phyloP scores from a whole-genome alignment of 2,113 vertebrate species.

The Andinoacara biseriatus region DNA sequence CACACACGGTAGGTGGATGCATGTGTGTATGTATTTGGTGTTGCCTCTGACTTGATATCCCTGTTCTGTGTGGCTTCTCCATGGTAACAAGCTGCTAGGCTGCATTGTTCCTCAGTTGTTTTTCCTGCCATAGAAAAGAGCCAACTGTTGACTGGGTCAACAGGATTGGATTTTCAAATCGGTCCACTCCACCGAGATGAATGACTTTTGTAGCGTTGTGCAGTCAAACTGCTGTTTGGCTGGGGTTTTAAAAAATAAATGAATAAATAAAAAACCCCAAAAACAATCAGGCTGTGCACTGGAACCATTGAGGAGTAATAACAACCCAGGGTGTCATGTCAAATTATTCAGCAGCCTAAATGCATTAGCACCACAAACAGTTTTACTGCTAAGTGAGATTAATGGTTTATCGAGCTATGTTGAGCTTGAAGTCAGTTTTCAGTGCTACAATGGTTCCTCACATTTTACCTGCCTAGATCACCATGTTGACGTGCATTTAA shows the following conservation, averaged over 20 bases:
- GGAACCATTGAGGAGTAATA: not conserved
- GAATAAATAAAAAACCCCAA: too few species aligned
- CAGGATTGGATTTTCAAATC: not conserved
- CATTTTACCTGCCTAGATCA: too few species aligned
- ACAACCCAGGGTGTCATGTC: not conserved
- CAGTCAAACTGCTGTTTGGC: not conserved
- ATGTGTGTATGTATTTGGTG: not conserved
- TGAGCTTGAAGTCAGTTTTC: not conserved
- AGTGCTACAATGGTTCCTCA: too few species aligned
- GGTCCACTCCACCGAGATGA: not conserved
- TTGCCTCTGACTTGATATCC: constrained; percentile 29
- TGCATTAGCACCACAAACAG: not conserved
- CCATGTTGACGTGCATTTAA: too few species aligned
- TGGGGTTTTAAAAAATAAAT: too few species aligned
- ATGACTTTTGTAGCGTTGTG: not conserved
- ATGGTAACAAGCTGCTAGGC: constrained; percentile 47
- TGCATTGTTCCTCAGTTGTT: constrained; percentile 31
- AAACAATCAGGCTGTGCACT: not conserved
- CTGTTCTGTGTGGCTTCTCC: constrained; percentile 46
- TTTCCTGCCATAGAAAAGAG: constrained; percentile 36
- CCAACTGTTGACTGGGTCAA: constrained; percentile 12
- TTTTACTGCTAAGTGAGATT: not conserved
- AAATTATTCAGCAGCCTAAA: not conserved
- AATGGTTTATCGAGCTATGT: too few species aligned
- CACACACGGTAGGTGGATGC: not conserved